Evolutionary conservation across 2,888 invertebrate genomes (phyloP), one percentile per base, ranked within the genome.

Genomic region (Galeopsomyia nigrocyanea): DNA sequence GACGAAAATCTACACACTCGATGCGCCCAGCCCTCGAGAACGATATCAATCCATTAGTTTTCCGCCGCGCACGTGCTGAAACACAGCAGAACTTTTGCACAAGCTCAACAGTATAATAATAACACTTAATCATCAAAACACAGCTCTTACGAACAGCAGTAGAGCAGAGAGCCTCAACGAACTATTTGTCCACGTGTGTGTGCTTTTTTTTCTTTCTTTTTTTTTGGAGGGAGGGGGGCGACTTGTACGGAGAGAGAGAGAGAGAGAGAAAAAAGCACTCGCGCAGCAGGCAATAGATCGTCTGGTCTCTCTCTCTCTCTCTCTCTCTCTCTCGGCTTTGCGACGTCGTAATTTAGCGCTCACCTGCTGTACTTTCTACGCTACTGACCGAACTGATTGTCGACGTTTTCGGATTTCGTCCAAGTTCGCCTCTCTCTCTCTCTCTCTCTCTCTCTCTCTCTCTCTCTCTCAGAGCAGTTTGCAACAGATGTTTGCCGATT

Each of bases 271-370:
- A 66, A 55, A 58, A 67, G 39, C 53, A 69, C 47, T n/a, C 50
- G 49, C 55, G 22, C 46, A 51, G 51, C 55, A 56, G 77, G 78
- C 78, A 80, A 82, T 82, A 79, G 81, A 82, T 82, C 78, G 79
- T 77, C 76, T 21, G 55, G 22, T 50, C 39, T 39, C 39, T 39
- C 10, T 39, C 31, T 31, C 31, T 31, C 31, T 31, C 31, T 31
- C n/a, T n/a, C n/a, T n/a, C n/a, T n/a, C 39, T 39, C 13, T 39
- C 10, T 39, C 39, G 39, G 46, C 22, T 21, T 17, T 47, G 46
- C 47, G n/a, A 62, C 56, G 67, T 74, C 71, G 72, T 74, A 73
- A 76, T 77, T 76, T 71, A 69, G 61, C 68, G 75, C 68, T 76
- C 74, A 77, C 75, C 71, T 76, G 74, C 71, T 68, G 73, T 73